A percentile compares a stretch with the other conserved stretches of the same genome.
These are phyloP conservation scores for Shinisaurus crocodilurus DNA, from an alignment of 2,113 vertebrate species.

Conservation along the genomic window DNA sequence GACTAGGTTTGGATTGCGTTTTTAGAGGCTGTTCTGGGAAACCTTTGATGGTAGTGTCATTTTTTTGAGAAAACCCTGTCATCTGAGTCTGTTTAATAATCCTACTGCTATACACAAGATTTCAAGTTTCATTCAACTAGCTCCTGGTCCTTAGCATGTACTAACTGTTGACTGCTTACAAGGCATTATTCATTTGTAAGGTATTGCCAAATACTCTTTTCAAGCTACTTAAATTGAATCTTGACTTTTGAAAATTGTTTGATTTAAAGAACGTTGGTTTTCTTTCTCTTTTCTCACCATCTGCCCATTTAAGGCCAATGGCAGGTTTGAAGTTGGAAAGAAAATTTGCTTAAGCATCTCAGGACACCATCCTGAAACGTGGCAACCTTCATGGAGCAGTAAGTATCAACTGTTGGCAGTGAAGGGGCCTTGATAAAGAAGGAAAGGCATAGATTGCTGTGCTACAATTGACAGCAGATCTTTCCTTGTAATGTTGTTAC, in stretches of 20 bases:
- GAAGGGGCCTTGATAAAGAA: constrained; percentile 10
- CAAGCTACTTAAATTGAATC: not conserved
- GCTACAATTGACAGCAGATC: no score
- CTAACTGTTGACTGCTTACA: not conserved
- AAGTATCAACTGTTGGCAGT: constrained; percentile 71
- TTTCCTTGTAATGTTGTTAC: not conserved
- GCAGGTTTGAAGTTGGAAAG: constrained; percentile 98
- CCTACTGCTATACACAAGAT: not conserved
- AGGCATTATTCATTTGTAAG: not conserved
- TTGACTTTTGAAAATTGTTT: not conserved
- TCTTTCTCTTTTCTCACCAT: constrained; percentile 32
- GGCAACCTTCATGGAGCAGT: constrained; percentile 99
- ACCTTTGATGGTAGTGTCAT: not conserved
- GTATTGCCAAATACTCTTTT: not conserved
- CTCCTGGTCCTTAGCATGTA: not conserved
- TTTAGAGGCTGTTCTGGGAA: not conserved
- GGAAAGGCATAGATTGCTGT: not conserved
- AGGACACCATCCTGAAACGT: constrained; percentile 98
- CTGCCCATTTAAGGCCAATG: constrained; percentile 86
- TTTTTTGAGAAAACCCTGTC: not conserved
- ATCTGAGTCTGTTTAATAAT: not conserved
- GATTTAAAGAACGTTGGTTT: constrained; percentile 3
- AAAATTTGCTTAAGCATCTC: constrained; percentile 99
- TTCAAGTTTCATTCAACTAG: not conserved
- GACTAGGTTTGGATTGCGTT: not conserved